Base-by-base conservation (phyloP, 2,113 vertebrate genomes). In the Oncorhynchus clarkii region DNA sequence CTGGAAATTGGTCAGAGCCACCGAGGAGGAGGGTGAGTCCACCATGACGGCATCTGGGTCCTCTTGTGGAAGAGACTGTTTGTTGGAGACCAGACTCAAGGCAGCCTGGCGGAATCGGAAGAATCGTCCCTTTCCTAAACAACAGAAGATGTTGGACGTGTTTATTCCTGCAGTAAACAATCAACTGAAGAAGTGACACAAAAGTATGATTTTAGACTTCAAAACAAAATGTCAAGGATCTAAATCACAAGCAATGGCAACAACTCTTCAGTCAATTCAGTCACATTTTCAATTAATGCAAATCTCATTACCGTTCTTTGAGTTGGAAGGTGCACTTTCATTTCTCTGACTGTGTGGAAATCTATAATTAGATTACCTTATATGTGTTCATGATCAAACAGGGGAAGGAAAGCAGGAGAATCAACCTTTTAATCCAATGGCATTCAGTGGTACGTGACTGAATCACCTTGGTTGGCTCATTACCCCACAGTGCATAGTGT, bases 51-150 rank as follows among this genome's bases (percentile, higher is more conserved):
- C 94, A 62, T 99, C 97, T 0, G 97, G 98, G 70, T 99, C 98
- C 84, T 99, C 98, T 89, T 99, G 97, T 0, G 97, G 97, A 78
- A 99, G 92, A 45, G 97, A 98, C 75, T 98, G 96, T 87, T 99
- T 99, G 90, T 95, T 94, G 85, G 95, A 94, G 0, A 95, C 95
- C 75, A 99, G 93, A 83, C 95, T 96, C 86, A 99, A 26, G 67
- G 94, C 94, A 18, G 96, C 96, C 76, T 98, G 92, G 69, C 95
- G 96, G 89, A 99, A 96, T 26, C 96, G 95, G 88, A 98, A 96
- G 89, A 99, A 95, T 89, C 95, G 93, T 60, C 96, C 96, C 93
- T 88, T 79, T 85, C 88, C 90, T 90, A 59, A 78, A 92, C 54
- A 59, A 24, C 3, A 14, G 72, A 67, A 60, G 76, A 85, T 73